Conservation (phyloP, 2,797 vertebrate species). For the Thamnophis elegans region DNA sequence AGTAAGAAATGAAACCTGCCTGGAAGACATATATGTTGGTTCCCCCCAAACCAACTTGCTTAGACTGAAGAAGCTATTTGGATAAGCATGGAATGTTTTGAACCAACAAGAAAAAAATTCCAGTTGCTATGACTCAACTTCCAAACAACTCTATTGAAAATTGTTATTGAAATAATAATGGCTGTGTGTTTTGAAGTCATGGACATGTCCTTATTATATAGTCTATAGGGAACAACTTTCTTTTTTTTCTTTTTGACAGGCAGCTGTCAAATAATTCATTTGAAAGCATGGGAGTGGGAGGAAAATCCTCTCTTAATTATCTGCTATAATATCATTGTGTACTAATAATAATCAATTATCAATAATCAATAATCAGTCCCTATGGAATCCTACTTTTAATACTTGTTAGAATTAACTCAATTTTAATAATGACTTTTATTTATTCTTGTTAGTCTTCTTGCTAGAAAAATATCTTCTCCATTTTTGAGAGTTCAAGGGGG, state of each 20-base stretch:
- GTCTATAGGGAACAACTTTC: background rate
- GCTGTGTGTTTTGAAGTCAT: background rate
- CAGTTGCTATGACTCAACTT: background rate
- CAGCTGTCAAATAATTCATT: background rate
- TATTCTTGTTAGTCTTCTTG: background rate
- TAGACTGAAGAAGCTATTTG: background rate
- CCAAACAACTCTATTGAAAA: background rate
- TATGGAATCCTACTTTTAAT: background rate
- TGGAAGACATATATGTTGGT: background rate
- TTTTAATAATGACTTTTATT: background rate
- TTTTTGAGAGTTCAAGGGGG: background rate
- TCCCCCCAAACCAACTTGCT: background rate
- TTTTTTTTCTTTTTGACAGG: background rate
- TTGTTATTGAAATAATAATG: background rate
- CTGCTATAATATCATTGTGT: background rate
- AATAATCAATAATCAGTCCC: too few species aligned
- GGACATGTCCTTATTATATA: background rate
- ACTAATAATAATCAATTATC: background rate
- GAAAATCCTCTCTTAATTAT: background rate
- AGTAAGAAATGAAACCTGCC: background rate
- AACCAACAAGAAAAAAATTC: background rate
- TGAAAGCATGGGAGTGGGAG: background rate
- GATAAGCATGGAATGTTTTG: background rate
- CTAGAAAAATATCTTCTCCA: background rate
- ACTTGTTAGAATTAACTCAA: background rate